A percentile compares a stretch with the other conserved stretches of the same genome.
Evolutionary conservation across 2,113 vertebrate genomes (phyloP).

Genomic region (Lepus americanus): DNA sequence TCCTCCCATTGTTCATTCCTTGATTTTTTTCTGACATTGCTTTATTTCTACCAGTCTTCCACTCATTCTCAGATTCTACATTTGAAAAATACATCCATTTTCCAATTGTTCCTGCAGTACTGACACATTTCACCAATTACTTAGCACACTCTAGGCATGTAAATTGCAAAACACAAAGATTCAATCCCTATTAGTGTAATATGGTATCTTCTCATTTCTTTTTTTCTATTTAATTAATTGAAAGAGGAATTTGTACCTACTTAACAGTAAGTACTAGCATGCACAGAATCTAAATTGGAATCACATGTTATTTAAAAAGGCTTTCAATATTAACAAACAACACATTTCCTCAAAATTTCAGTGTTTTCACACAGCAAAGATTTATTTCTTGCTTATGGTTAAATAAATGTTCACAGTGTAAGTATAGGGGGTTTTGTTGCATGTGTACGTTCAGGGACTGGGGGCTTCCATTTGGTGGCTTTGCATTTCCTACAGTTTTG

Average conservation of each 20-base stretch:
- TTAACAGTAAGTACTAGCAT: not conserved
- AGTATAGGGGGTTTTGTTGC: not conserved
- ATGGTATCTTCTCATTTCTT: slow-evolving; percentile 53
- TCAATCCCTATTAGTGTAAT: not conserved
- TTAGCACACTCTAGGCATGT: not conserved
- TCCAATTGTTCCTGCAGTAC: not conserved
- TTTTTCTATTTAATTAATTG: slow-evolving; percentile 47
- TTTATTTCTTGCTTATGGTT: slow-evolving; percentile 29
- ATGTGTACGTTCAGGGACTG: not conserved
- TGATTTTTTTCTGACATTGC: not conserved
- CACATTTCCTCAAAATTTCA: not conserved
- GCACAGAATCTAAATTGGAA: slow-evolving; percentile 59
- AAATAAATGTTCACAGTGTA: not conserved
- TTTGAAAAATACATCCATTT: not conserved
- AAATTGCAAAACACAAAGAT: not conserved
- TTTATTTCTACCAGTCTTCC: not conserved
- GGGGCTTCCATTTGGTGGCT: not conserved
- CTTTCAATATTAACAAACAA: slow-evolving; percentile 41
- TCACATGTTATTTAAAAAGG: slow-evolving; percentile 53
- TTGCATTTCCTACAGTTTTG: not conserved
- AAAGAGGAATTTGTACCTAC: slow-evolving; percentile 23
- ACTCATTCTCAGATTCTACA: not conserved
- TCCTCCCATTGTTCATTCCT: not conserved
- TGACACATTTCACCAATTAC: not conserved
- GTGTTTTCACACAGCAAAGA: slow-evolving; percentile 52